Evolutionary conservation across 2,888 invertebrate genomes (phyloP).

Genomic region (Synergus itoensis): DNA sequence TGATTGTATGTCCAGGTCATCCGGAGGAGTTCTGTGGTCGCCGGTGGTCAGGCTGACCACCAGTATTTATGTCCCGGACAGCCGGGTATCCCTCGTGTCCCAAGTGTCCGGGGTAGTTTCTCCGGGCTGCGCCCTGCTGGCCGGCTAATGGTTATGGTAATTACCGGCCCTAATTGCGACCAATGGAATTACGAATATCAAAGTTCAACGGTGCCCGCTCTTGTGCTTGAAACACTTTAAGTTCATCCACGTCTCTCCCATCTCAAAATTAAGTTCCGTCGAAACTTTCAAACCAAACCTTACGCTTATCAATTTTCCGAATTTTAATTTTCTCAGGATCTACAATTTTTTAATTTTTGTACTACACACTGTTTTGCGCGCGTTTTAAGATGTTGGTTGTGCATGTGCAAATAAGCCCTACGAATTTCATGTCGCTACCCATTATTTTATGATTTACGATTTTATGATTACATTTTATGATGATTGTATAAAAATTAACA

Average conservation of each 20-base stretch:
- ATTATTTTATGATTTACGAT: too few relatives aligned
- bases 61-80: slow-evolving; percentile 75
- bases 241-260: slow-evolving; percentile 4
- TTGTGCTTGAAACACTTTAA: slow-evolving; percentile 36
- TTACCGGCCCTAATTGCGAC: slow-evolving; percentile 77
- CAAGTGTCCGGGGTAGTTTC: slow-evolving; percentile 69
- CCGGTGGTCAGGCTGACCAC: slow-evolving; percentile 73
- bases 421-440: too few relatives aligned
- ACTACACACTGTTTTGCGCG: too few relatives aligned
- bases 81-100: slow-evolving; percentile 62
- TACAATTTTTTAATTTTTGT: neutral
- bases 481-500: too few relatives aligned
- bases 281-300: slow-evolving; percentile 2
- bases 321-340: neutral
- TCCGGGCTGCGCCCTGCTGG: slow-evolving; percentile 60
- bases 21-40: slow-evolving; percentile 67
- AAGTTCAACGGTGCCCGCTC: slow-evolving; percentile 66
- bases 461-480: too few relatives aligned
- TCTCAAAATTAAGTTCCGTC: slow-evolving; percentile 26
- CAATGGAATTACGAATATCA: slow-evolving; percentile 78
- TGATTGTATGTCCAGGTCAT: slow-evolving; percentile 76
- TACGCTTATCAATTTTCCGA: neutral
- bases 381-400: too few relatives aligned
- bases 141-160: slow-evolving; percentile 78
- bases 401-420: too few relatives aligned